Evolutionary conservation across 2,888 invertebrate species (phyloP), one percentile per base, ranked within the genome.

Genomic region (Sisyra nigra): DNA sequence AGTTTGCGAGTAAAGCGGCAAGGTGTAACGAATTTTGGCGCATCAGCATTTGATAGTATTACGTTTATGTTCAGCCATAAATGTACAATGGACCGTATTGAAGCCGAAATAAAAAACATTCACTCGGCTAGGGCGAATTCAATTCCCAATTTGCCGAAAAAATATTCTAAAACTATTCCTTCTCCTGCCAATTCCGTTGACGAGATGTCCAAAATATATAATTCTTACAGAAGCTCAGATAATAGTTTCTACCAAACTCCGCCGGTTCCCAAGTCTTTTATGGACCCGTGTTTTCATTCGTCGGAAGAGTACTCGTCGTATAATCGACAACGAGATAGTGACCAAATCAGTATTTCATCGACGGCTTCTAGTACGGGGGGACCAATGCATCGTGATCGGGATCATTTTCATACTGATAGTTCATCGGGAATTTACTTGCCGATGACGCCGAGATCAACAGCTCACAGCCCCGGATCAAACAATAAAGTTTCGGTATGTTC

Each of bases 291-390:
- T 56, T 68, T 65, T 51, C 66, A 68, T 52, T 71, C 71, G 35
- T 37, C 38, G 9, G 74, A 74, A 51, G 73, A 74, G 51, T 54
- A 69, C 50, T 63, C 63, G 49, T 57, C 56, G 49, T 59, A 67
- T 50, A 67, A 65, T 51, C 61, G 63, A 40, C 62, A 61, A 47
- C 61, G 72, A 47, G 74, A 74, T 52, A 65, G 67, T 29, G 75
- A 76, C 54, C 71, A 73, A 57, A 67, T 74, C 54, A 74, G 74
- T 56, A 61, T 75, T 47, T 73, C 73, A 33, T 73, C 73, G 9
- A 67, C 68, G 3, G 68, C 73, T 13, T 74, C 74, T 42, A 74
- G 74, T 55, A 63, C 69, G 45, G 69, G 68, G 35, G 70, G 70
- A 43, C 68, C 69, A 34, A 61, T 63, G 49, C 61, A 62, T 40